phyloP scores from a whole-genome alignment of 2,888 invertebrate species.

The Oligia strigilis region DNA sequence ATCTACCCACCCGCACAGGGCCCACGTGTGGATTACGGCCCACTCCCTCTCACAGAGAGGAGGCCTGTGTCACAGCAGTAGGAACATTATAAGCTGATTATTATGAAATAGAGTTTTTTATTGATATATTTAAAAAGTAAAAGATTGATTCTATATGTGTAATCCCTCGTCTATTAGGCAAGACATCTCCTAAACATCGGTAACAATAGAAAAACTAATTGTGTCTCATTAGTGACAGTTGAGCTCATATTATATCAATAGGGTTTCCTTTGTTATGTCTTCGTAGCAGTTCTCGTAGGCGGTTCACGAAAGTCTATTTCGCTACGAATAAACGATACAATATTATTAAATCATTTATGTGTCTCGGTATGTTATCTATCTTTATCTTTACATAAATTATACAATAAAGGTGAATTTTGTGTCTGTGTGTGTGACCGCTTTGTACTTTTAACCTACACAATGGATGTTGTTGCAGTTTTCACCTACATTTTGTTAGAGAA shows the following conservation, averaged over 20 bases:
- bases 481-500: neutral
- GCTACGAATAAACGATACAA: neutral
- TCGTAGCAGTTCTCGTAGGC: neutral
- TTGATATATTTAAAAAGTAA: neutral
- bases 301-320: neutral
- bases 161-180: neutral
- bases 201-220: too few relatives aligned
- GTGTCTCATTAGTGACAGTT: too few relatives aligned
- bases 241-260: neutral
- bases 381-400: too few relatives aligned
- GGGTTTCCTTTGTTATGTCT: slow-evolving; percentile 1
- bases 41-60: too few relatives aligned
- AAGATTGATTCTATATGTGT: neutral
- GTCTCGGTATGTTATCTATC: neutral
- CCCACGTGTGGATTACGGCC: too few relatives aligned
- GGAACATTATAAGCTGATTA: too few relatives aligned
- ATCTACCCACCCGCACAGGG: too few relatives aligned
- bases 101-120: too few relatives aligned
- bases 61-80: too few relatives aligned
- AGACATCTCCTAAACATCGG: too few relatives aligned
- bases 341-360: neutral
- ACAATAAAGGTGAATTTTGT: neutral
- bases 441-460: neutral
- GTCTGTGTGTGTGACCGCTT: neutral
- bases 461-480: neutral